Conservation (phyloP, 2,797 vertebrate genomes). For the Melanotaenia parkinsoni region DNA sequence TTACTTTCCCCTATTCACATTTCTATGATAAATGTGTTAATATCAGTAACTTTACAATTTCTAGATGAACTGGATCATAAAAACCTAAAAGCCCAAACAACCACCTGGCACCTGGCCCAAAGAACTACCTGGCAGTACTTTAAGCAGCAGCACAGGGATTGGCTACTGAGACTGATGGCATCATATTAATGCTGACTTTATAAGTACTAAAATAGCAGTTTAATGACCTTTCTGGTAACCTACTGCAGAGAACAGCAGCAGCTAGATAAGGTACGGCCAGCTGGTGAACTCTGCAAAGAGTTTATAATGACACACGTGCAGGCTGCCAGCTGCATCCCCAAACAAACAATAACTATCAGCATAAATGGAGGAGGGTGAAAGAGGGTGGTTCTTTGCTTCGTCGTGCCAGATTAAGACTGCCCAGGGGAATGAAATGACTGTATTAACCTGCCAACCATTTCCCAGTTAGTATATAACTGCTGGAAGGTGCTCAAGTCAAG, state of each 20-base stretch:
- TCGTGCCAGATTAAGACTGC: conserved; percentile 22
- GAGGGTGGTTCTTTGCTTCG: conserved; percentile 23
- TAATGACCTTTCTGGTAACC: conserved; percentile 21
- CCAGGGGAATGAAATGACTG: conserved; percentile 29
- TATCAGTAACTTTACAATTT: conserved; percentile 34
- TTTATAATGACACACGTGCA: conserved; percentile 43
- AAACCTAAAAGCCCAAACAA: conserved; percentile 50
- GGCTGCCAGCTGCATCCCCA: conserved; percentile 46
- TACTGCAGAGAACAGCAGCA: conserved; percentile 1
- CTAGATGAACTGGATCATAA: conserved; percentile 33
- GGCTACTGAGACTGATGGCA: conserved; percentile 50
- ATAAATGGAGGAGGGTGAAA: conserved; percentile 23
- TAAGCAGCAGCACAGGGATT: conserved; percentile 47
- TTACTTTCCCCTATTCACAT: not conserved
- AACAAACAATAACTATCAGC: conserved; percentile 57
- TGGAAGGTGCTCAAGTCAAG: conserved; percentile 13
- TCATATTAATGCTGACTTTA: conserved; percentile 54
- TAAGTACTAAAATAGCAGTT: conserved; percentile 34
- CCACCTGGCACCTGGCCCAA: not conserved
- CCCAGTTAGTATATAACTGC: conserved; percentile 4
- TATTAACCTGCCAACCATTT: conserved; percentile 10
- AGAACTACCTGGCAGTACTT: conserved; percentile 32
- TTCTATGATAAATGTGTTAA: conserved; percentile 60
- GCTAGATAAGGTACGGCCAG: conserved; percentile 39
- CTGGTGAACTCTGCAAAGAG: conserved; percentile 36